Base-by-base conservation (phyloP, 1,140 invertebrate genomes). In the Meloidogyne floridensis region DNA sequence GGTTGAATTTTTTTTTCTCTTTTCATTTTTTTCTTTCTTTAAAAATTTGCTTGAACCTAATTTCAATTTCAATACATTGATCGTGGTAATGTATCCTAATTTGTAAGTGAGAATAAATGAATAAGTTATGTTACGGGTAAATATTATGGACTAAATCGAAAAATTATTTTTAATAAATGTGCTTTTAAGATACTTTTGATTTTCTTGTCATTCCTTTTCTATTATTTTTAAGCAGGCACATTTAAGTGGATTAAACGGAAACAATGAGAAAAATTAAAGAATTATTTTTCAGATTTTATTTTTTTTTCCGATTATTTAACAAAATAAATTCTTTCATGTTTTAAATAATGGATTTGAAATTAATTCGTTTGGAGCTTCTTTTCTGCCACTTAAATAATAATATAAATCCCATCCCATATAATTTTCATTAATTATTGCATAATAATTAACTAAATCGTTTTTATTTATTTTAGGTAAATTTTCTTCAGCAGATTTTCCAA, bases 401-500 rank as follows among this genome's bases (percentile, higher is more conserved):
- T 82, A 90, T 6, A 90, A 82, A 78, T 89, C 89, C 89, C 88
- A 89, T 81, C 90, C 89, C 78, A 84, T 89, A 71, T 89, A 84
- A n/a, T 83, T 84, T 9, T 87, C 88, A 78, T 89, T 89, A 72
- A 89, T 90, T n/a, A 89, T 80, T 13, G 73, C 76, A 73, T 89
- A 89, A 69, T 89, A 89, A 6, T 76, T 84, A 77, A 82, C 72
- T 43, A 89, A 77, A 77, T 88, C 83, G 2, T 72, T 65, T 65
- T 82, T 72, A 18, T 56, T 81, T 81, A 89, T 77, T 11, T 72
- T 69, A 32, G 20, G 43, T 6, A 89, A 78, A 56, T 87, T 69
- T 75, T 82, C 20, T 4, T 86, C 85, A 5, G 89, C 88, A 77
- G 90, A 89, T 42, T 83, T 87, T 10, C 87, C 91, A 3, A 99